Conservation (phyloP, 2,888 invertebrate species). For the Sphaeridia pumilis region DNA sequence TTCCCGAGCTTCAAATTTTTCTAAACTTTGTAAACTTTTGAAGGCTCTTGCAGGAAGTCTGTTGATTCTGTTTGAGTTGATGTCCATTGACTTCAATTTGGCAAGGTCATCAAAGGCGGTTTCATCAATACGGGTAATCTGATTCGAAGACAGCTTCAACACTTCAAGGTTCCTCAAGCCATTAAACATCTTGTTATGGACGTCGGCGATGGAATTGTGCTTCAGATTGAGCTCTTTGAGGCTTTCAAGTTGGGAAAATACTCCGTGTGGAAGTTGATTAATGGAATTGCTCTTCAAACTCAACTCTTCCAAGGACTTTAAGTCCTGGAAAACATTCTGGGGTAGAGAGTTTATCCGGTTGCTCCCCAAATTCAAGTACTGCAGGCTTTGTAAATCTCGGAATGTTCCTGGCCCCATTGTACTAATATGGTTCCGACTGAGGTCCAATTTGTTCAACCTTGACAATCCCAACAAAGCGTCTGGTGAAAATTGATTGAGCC, state of each 20-base stretch:
- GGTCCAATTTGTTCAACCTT: slow-evolving; percentile 59
- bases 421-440: slow-evolving; percentile 61
- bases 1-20: slow-evolving; percentile 60
- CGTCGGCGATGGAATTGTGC: slow-evolving; percentile 28
- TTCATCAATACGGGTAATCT: slow-evolving; percentile 56
- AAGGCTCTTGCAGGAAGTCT: slow-evolving; percentile 51
- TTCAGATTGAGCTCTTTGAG: slow-evolving; percentile 31
- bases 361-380: slow-evolving; percentile 61
- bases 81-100: slow-evolving; percentile 58
- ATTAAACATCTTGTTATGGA: slow-evolving; percentile 23
- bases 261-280: slow-evolving; percentile 24
- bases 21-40: slow-evolving; percentile 50
- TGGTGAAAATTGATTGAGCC: slow-evolving; percentile 56
- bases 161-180: slow-evolving; percentile 29
- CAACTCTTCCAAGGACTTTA: slow-evolving; percentile 28
- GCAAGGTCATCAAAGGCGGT: slow-evolving; percentile 57
- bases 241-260: slow-evolving; percentile 25
- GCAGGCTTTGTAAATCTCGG: slow-evolving; percentile 58
- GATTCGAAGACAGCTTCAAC: slow-evolving; percentile 60
- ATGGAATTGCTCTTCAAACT: slow-evolving; percentile 36
- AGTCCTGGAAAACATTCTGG: slow-evolving; percentile 23
- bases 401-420: slow-evolving; percentile 65
- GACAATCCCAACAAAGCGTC: slow-evolving; percentile 60
- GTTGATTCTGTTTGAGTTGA: slow-evolving; percentile 61
- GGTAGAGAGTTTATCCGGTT: slow-evolving; percentile 35